Evolutionary conservation across 2,113 vertebrate genomes (phyloP).

Genomic region (Pteronura brasiliensis): DNA sequence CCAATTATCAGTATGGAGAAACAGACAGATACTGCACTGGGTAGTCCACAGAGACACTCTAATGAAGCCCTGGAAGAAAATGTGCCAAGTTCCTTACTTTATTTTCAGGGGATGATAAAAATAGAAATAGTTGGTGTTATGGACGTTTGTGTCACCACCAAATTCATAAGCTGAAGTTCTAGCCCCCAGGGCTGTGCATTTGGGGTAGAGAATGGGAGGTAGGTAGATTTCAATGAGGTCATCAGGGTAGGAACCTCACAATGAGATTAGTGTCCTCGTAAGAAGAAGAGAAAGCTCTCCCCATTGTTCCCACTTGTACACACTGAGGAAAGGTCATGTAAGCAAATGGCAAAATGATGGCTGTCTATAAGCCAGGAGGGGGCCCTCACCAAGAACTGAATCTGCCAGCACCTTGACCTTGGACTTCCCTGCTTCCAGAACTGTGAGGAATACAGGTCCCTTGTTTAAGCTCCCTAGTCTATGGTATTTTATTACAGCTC

Average conservation of each 20-base stretch:
- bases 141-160: not conserved
- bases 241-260: not conserved
- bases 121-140: not conserved
- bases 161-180: not conserved
- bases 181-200: not conserved
- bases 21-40: fast-evolving
- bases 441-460: not conserved
- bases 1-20: not conserved
- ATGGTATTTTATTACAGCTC: not conserved
- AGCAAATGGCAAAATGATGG: not conserved
- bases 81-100: not conserved
- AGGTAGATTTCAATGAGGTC: not conserved
- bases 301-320: no score
- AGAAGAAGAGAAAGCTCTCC: not conserved
- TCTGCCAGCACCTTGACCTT: not conserved
- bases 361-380: not conserved
- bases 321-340: not conserved
- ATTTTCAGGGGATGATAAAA: not conserved
- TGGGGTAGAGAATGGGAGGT: not conserved
- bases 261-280: not conserved
- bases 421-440: not conserved
- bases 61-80: not conserved
- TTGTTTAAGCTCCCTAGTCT: not conserved
- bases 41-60: not conserved
- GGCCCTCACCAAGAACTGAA: not conserved